These are phyloP conservation scores for Sebastes oblongus DNA, from an alignment of 2,797 vertebrate genomes.

Conservation along the genomic window DNA sequence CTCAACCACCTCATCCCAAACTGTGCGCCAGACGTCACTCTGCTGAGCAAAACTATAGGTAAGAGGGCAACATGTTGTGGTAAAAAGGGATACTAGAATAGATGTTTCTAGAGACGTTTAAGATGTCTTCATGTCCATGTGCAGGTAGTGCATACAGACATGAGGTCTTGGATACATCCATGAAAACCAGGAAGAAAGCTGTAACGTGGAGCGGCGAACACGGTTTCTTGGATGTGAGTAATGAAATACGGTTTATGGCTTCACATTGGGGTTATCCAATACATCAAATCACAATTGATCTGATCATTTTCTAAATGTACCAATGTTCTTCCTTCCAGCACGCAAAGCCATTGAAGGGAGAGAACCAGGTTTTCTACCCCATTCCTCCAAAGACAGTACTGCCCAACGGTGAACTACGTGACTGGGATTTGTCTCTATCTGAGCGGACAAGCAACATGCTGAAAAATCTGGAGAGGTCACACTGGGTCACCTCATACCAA, in stretches of 20 bases:
- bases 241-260: background rate
- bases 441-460: constrained; percentile 79
- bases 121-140: constrained; percentile 14
- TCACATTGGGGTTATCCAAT: background rate
- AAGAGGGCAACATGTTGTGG: background rate
- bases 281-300: background rate
- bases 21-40: constrained; percentile 58
- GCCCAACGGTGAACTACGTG: constrained; percentile 69
- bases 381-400: constrained; percentile 72
- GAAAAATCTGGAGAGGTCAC: constrained; percentile 77
- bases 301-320: background rate
- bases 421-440: constrained; percentile 67
- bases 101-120: background rate
- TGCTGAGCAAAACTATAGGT: constrained; percentile 83
- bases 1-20: constrained; percentile 71
- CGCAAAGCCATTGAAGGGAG: constrained; percentile 69
- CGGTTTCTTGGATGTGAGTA: constrained; percentile 80
- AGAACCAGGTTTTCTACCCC: constrained; percentile 75
- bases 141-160: constrained; percentile 83
- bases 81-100: background rate
- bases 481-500: constrained; percentile 82
- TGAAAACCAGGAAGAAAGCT: constrained; percentile 69
- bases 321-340: constrained; percentile 60
- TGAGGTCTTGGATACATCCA: constrained; percentile 74
- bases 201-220: constrained; percentile 76